Conservation (phyloP, 2,797 vertebrate genomes). For the Eospalax fontanierii region DNA sequence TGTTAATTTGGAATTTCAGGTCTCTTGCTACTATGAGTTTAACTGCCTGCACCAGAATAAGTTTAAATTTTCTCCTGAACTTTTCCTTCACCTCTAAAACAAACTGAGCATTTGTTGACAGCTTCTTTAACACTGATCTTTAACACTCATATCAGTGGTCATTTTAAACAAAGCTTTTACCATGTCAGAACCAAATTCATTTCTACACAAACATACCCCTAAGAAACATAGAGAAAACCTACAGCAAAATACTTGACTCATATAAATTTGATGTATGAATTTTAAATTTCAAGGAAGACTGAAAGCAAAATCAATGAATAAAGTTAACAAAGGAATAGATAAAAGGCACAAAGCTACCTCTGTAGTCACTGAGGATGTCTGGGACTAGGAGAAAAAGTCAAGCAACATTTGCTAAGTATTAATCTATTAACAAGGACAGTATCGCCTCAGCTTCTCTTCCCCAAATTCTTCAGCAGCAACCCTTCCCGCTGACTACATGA, state of each 20-base stretch:
- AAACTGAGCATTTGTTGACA: neutral
- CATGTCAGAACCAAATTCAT: neutral
- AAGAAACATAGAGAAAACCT: slow-evolving; percentile 27
- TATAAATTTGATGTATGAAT: slow-evolving; percentile 32
- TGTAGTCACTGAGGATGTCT: slow-evolving; percentile 17
- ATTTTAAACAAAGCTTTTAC: slow-evolving; percentile 34
- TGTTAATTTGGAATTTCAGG: neutral
- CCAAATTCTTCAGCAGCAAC: slow-evolving; percentile 52
- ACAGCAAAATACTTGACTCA: neutral
- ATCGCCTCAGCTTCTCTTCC: slow-evolving; percentile 45
- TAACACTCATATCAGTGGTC: neutral
- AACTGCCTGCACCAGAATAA: slow-evolving; percentile 6
- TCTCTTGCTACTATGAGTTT: neutral
- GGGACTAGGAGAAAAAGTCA: neutral
- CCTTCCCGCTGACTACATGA: neutral
- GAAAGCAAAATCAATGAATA: slow-evolving; percentile 3
- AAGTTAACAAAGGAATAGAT: neutral
- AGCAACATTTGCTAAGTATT: slow-evolving; percentile 31
- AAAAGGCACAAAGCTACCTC: neutral
- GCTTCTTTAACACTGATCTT: neutral
- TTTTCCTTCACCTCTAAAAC: neutral
- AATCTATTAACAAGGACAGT: neutral
- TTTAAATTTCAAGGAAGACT: slow-evolving; percentile 45
- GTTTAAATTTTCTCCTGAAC: neutral
- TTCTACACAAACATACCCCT: neutral